Base-by-base conservation (phyloP, 2,113 vertebrate species). In the Triplophysa rosa region DNA sequence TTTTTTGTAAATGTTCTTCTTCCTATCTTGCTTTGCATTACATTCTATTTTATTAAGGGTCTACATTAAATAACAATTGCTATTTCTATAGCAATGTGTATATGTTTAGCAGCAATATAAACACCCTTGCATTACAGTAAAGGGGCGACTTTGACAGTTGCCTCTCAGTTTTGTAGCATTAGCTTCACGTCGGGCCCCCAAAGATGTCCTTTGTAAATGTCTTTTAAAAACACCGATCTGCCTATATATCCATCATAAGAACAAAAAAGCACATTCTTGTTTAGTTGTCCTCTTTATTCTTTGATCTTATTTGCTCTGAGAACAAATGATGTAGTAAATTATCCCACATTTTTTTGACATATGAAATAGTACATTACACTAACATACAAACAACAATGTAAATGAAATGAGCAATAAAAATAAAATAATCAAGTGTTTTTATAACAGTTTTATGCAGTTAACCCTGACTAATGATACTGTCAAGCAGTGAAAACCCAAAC, bases 381-480 rank as follows among this genome's bases (percentile, higher is more conserved):
- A 2, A 62, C 10, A 16, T 63, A 47, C 29, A 63, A 63, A 40
- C 21, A 47, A 61, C 7, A 72, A 21, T 21, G 24, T 47, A 47
- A 62, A 74, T 16, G 1, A 76, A 65, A 76, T 33, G 29, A 42
- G 11, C 14, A 17, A 8, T 11, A n/a, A 1, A 9, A 58, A 21
- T 59, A 1, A 72, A n/a, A 52, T 10, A 33, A 37, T 19, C 9
- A 7, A 17, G 13, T 64, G 71, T 47, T 63, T 56, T 42, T 64
- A 62, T 10, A 45, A 19, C 23, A 47, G 42, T 29, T 58, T 23
- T 42, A n/a, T 72, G 14, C 23, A 59, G 14, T 63, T 33, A 52
- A 64, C 73, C 61, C 42, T 52, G 73, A 76, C 19, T 13, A 13
- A 65, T 37, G 23, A 65, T 49, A 49, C 59, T 21, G 73, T 49